Evolutionary conservation across 2,888 invertebrate genomes (phyloP).

Genomic region (Ophion obscuratus): DNA sequence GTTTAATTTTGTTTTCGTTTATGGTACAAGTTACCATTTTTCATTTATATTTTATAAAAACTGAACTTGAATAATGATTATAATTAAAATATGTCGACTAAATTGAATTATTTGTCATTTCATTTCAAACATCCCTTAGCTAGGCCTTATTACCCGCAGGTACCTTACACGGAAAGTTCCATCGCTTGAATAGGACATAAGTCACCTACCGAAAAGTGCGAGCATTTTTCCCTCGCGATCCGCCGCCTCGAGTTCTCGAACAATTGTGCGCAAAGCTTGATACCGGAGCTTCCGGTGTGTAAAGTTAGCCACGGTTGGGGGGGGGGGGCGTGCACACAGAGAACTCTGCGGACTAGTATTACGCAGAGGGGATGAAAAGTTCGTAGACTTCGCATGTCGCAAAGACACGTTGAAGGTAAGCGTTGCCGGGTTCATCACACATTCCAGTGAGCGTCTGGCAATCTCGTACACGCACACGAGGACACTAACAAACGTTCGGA

Average conservation of each 20-base stretch:
- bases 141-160: too few species aligned
- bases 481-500: neutral
- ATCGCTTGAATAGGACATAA: neutral
- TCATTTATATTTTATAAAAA: too few species aligned
- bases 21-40: too few species aligned
- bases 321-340: neutral
- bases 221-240: neutral
- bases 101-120: too few species aligned
- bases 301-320: neutral
- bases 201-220: neutral
- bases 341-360: neutral
- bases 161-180: neutral
- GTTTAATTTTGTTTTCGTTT: too few species aligned
- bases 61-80: too few species aligned
- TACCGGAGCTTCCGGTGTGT: neutral
- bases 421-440: conserved; percentile 57
- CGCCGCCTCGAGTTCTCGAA: neutral
- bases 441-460: conserved; percentile 54
- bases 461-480: conserved; percentile 33
- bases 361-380: conserved; percentile 45
- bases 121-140: too few species aligned
- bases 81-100: too few species aligned
- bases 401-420: conserved; percentile 43
- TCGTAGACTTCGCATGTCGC: conserved; percentile 45
- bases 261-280: neutral